Percentiles rank a stretch among this genome's conserved stretches.
Conservation (phyloP, 1,140 invertebrate species). For the Bombus turneri region DNA sequence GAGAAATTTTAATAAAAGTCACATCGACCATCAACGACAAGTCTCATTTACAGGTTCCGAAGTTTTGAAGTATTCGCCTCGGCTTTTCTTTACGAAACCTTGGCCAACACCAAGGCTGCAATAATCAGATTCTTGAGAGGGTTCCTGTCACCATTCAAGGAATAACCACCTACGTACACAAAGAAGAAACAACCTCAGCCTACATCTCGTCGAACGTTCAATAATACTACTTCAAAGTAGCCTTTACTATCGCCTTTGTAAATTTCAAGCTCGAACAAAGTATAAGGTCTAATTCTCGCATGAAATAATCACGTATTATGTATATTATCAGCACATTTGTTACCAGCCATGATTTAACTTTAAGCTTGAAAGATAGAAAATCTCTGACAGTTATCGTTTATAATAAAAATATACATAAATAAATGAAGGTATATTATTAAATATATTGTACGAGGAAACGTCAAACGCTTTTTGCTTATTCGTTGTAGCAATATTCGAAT, state of each 20-base stretch:
- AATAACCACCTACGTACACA: slow-evolving; percentile 26
- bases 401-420: too few species aligned
- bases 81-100: slow-evolving; percentile 47
- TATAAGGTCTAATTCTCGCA: neutral
- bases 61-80: slow-evolving; percentile 72
- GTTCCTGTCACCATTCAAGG: slow-evolving; percentile 49
- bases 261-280: neutral
- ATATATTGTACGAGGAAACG: too few species aligned
- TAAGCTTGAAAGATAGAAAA: too few species aligned
- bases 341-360: too few species aligned
- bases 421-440: too few species aligned
- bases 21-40: slow-evolving; percentile 16
- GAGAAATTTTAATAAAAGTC: slow-evolving; percentile 73
- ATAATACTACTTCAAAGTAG: slow-evolving; percentile 1
- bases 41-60: slow-evolving; percentile 58
- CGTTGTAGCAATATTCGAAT: too few species aligned
- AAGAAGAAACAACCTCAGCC: neutral
- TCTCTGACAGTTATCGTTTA: too few species aligned
- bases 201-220: neutral
- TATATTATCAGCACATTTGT: neutral
- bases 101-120: slow-evolving; percentile 70
- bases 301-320: neutral
- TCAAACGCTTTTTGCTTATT: too few species aligned
- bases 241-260: neutral
- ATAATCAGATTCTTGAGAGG: slow-evolving; percentile 77